These are phyloP conservation scores for Drosophila multiciliata DNA, from an alignment of 2,888 invertebrate genomes.

Conservation along the genomic window DNA sequence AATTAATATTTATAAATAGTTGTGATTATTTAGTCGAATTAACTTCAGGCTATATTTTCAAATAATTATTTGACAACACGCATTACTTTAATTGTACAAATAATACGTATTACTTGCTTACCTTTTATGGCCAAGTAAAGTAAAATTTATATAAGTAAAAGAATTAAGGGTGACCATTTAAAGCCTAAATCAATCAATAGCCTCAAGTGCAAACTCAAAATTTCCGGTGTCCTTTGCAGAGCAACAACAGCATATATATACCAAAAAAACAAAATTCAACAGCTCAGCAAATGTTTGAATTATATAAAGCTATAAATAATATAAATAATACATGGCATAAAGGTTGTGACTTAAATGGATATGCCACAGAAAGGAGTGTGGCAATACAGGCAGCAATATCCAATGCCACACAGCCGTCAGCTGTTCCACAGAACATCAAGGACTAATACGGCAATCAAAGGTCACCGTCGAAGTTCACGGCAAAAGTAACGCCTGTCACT, in stretches of 20 bases:
- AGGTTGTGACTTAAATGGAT: conserved; percentile 21
- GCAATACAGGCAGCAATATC: neutral
- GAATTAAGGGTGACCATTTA: conserved; percentile 2
- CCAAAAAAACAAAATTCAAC: neutral
- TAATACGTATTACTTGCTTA: neutral
- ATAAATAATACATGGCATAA: conserved; percentile 57
- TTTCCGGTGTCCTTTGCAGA: conserved; percentile 27
- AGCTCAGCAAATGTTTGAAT: conserved; percentile 10
- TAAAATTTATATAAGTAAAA: neutral
- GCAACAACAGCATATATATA: neutral
- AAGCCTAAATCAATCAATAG: conserved; percentile 43
- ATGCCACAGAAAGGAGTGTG: conserved; percentile 2
- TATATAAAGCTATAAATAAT: conserved; percentile 25
- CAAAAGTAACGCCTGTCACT: conserved; percentile 55
- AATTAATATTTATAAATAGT: neutral
- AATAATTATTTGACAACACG: neutral
- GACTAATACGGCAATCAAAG: conserved; percentile 48
- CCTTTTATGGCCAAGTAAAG: neutral
- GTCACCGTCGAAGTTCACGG: conserved; percentile 72
- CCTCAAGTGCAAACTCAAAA: conserved; percentile 28
- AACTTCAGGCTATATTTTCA: neutral
- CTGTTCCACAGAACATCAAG: conserved; percentile 49
- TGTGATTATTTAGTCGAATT: neutral
- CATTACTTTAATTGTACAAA: neutral
- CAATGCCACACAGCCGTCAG: conserved; percentile 47